Evolutionary conservation across 2,888 invertebrate species (phyloP).

Genomic region (Lasioglossum leucozonium): DNA sequence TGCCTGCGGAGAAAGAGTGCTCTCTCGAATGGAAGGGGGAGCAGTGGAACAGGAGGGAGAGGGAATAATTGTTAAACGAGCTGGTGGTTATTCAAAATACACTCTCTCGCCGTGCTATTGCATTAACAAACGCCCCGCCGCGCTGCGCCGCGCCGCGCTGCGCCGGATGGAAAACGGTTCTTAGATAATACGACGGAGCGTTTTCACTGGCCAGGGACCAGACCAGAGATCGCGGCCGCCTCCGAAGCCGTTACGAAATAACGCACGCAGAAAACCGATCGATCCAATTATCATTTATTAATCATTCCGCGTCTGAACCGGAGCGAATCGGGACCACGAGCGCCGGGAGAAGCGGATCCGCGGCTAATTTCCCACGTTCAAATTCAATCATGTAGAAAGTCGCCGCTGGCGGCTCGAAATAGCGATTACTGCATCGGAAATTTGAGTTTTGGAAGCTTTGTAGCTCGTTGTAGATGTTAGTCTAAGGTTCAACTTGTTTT

Average conservation of each 20-base stretch:
- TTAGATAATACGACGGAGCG: constrained; percentile 61
- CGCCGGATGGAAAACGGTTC: constrained; percentile 47
- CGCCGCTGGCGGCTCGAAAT: not conserved
- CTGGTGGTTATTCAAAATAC: constrained; percentile 61
- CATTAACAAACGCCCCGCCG: constrained; percentile 30
- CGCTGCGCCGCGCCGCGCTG: not conserved
- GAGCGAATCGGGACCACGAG: constrained; percentile 38
- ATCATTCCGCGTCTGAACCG: constrained; percentile 48
- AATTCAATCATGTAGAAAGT: constrained; percentile 11
- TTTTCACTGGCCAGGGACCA: constrained; percentile 28
- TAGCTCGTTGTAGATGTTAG: not conserved
- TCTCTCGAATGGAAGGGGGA: not conserved
- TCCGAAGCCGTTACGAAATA: constrained; percentile 19
- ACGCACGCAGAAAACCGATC: constrained; percentile 32
- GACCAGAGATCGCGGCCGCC: not conserved
- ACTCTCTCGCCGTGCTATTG: constrained; percentile 28
- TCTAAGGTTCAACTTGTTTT: not conserved
- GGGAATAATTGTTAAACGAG: constrained; percentile 47
- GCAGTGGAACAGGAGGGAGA: not conserved
- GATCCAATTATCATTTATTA: constrained; percentile 52
- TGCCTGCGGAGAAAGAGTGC: constrained; percentile 10
- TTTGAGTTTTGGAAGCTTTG: not conserved
- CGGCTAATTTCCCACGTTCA: constrained; percentile 43
- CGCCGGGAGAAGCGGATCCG: constrained; percentile 6
- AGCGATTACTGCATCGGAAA: not conserved